A percentile compares a stretch with the other conserved stretches of the same genome.
Conservation (phyloP, 2,797 vertebrate species). For the Squalus acanthias region DNA sequence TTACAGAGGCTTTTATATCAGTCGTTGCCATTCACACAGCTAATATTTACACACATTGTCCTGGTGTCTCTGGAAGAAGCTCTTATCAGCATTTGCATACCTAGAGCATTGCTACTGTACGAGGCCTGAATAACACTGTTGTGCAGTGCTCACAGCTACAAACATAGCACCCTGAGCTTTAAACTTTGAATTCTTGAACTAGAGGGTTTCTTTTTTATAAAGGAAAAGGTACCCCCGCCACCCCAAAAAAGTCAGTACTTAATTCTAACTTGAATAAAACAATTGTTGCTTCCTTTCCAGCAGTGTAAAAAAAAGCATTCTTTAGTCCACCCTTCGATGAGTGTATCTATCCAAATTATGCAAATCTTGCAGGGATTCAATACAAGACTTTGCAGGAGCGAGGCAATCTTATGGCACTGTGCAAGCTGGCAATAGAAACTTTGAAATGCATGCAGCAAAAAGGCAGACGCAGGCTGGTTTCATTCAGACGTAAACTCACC, state of each 20-base stretch:
- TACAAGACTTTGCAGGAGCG: constrained; percentile 5
- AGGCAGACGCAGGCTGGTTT: constrained; percentile 40
- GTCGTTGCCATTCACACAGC: constrained; percentile 20
- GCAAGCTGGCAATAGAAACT: constrained; percentile 28
- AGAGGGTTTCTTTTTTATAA: background rate
- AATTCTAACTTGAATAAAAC: constrained; percentile 32
- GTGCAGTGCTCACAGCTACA: background rate
- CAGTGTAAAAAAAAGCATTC: constrained; percentile 22
- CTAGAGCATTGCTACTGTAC: constrained; percentile 32
- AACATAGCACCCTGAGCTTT: background rate
- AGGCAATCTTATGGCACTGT: background rate
- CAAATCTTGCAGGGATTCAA: constrained; percentile 31
- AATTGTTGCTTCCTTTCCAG: constrained; percentile 30
- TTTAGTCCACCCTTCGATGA: constrained; percentile 3
- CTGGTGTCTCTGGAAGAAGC: constrained; percentile 6
- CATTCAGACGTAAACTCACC: constrained; percentile 48
- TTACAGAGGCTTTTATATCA: constrained; percentile 10
- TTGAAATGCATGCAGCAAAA: constrained; percentile 20
- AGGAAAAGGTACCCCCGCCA: background rate
- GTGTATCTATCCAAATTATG: constrained; percentile 39
- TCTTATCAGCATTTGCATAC: constrained; percentile 35
- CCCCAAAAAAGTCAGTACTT: background rate
- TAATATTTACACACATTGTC: constrained; percentile 36
- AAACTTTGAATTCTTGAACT: constrained; percentile 17
- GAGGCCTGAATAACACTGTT: background rate